Evolutionary conservation across 2,888 invertebrate genomes (phyloP).

Genomic region (Ctena decussata): DNA sequence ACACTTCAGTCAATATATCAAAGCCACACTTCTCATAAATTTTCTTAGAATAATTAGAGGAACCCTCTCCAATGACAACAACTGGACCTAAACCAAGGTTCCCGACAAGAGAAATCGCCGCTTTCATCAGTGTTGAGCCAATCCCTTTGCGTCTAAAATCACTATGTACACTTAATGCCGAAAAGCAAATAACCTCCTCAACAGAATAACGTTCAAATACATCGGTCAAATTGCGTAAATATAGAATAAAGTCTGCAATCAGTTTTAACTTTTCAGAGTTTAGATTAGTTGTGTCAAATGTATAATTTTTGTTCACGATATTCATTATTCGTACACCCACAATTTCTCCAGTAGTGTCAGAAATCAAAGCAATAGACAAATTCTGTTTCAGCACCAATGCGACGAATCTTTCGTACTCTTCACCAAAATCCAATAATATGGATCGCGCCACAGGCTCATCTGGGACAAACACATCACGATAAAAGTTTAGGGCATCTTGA

Average conservation of each 20-base stretch:
- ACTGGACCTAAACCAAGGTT: slow-evolving; percentile 21
- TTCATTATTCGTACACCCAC: slow-evolving; percentile 35
- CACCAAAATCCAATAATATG: slow-evolving; percentile 4
- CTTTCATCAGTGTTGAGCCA: slow-evolving; percentile 33
- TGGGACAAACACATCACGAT: slow-evolving; percentile 4
- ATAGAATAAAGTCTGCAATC: slow-evolving; percentile 3
- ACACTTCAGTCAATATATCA: slow-evolving; percentile 20
- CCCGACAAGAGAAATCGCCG: slow-evolving; percentile 11
- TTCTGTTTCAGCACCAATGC: neutral
- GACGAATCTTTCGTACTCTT: neutral
- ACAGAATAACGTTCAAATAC: slow-evolving; percentile 29
- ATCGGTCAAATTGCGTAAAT: neutral
- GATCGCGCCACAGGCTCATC: slow-evolving; percentile 26
- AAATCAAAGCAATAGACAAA: slow-evolving; percentile 38
- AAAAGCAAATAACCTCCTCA: slow-evolving; percentile 27
- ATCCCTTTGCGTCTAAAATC: slow-evolving; percentile 27
- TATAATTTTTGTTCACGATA: neutral
- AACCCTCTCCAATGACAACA: slow-evolving; percentile 30
- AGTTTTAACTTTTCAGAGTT: slow-evolving; percentile 9
- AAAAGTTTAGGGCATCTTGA: slow-evolving; percentile 3
- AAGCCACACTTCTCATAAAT: slow-evolving; percentile 43
- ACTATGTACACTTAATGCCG: slow-evolving; percentile 31
- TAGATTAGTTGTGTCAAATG: neutral
- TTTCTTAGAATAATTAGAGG: slow-evolving; percentile 30
- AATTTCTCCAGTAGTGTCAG: slow-evolving; percentile 21